A percentile compares a stretch with the other conserved stretches of the same genome.
Evolutionary conservation across 2,113 vertebrate genomes (phyloP).

Genomic region (Lophura nycthemera): DNA sequence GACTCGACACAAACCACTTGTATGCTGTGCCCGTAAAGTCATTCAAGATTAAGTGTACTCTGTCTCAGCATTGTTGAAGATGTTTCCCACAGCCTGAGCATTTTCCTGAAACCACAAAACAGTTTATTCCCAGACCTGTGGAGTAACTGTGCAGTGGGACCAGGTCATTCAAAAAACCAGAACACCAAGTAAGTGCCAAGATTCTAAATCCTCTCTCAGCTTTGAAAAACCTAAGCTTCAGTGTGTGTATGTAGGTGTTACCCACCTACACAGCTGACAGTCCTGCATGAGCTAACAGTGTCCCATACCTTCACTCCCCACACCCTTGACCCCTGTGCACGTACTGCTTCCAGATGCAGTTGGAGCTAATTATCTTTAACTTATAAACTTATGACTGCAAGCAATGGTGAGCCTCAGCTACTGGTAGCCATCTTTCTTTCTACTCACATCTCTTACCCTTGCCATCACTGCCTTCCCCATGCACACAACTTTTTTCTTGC

Average conservation of each 20-base stretch:
- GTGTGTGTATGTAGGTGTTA: background rate
- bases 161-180: background rate
- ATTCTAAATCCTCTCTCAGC: background rate
- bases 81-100: background rate
- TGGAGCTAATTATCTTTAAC: background rate
- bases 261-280: background rate
- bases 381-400: background rate
- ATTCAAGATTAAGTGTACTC: background rate
- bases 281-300: background rate
- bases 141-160: background rate
- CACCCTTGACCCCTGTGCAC: background rate
- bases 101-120: background rate
- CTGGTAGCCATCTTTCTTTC: background rate
- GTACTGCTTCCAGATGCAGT: background rate
- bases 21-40: background rate
- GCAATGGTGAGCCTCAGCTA: background rate
- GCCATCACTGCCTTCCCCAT: background rate
- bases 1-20: background rate
- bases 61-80: background rate
- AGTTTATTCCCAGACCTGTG: background rate
- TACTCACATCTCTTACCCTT: background rate
- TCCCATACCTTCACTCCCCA: background rate
- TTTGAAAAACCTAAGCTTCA: background rate
- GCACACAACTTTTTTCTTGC: fast-evolving
- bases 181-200: background rate